Conservation (phyloP, 2,113 vertebrate species). For the Manacus vitellinus region DNA sequence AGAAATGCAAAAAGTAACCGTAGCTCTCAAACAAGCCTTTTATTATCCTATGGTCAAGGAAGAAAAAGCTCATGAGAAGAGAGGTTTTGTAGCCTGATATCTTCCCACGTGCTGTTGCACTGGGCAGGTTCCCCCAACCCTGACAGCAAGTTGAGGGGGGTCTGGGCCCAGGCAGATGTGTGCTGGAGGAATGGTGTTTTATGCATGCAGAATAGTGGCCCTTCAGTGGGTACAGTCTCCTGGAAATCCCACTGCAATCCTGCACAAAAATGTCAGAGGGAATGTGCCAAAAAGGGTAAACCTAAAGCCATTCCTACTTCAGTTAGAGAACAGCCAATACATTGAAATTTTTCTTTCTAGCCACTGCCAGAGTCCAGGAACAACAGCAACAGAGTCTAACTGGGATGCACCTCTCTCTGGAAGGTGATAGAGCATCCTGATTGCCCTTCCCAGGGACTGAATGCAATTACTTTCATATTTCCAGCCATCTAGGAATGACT, state of each 20-base stretch:
- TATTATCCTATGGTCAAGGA: not conserved
- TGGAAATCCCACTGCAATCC: not conserved
- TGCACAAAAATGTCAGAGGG: not conserved
- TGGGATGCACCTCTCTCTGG: not conserved
- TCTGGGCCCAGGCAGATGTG: not conserved
- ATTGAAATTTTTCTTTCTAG: too few relatives aligned
- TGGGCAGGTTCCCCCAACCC: not conserved
- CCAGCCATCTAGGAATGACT: not conserved
- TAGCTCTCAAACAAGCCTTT: not conserved
- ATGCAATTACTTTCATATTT: not conserved
- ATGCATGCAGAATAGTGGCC: not conserved
- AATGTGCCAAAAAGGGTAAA: not conserved
- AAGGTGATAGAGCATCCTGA: not conserved
- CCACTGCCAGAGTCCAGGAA: not conserved
- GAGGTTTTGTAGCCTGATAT: not conserved
- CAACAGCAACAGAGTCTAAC: not conserved
- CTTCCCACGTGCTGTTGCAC: not conserved
- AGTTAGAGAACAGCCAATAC: not conserved
- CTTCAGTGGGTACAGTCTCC: not conserved
- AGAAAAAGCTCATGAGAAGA: not conserved
- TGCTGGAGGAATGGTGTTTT: not conserved
- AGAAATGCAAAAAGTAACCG: not conserved
- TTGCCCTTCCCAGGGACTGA: not conserved
- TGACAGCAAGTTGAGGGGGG: not conserved
- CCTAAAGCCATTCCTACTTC: not conserved